Evolutionary conservation across 2,797 vertebrate genomes (phyloP).

Genomic region (Bradypus variegatus): DNA sequence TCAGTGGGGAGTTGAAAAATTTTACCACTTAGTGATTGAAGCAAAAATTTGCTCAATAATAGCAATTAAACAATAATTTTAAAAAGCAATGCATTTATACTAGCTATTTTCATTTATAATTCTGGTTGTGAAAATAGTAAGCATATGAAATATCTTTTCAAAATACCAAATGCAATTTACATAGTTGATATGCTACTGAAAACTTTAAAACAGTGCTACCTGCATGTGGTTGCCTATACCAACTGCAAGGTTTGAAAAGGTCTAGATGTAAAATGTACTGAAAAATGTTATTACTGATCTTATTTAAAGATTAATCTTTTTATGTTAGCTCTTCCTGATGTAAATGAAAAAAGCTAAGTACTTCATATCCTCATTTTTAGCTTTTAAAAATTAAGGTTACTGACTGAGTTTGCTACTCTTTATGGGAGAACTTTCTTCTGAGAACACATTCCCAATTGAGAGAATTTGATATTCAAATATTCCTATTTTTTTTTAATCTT

Average conservation of each 20-base stretch:
- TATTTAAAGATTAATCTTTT: conserved; percentile 37
- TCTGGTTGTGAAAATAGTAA: background rate
- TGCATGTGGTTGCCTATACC: background rate
- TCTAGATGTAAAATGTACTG: conserved; percentile 12
- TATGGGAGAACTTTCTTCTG: conserved; percentile 39
- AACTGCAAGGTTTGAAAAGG: background rate
- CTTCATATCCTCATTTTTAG: background rate
- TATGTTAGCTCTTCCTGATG: background rate
- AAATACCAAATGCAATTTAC: background rate
- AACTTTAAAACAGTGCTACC: conserved; percentile 31
- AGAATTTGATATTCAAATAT: conserved; percentile 16
- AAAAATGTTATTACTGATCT: background rate
- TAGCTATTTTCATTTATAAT: background rate
- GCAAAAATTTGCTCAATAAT: background rate
- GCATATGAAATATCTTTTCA: background rate
- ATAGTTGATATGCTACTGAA: background rate
- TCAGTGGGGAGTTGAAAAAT: conserved; percentile 22
- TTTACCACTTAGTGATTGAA: background rate
- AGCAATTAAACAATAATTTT: conserved; percentile 11
- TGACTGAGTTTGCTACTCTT: background rate
- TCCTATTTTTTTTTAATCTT: conserved; percentile 32
- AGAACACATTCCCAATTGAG: background rate
- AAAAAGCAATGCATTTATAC: background rate
- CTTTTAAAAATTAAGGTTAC: background rate
- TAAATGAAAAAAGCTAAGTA: background rate